Percentiles rank a stretch among this genome's conserved stretches.
These are phyloP conservation scores for Chrysocyon brachyurus DNA, from an alignment of 2,797 vertebrate genomes.

Conservation along the genomic window DNA sequence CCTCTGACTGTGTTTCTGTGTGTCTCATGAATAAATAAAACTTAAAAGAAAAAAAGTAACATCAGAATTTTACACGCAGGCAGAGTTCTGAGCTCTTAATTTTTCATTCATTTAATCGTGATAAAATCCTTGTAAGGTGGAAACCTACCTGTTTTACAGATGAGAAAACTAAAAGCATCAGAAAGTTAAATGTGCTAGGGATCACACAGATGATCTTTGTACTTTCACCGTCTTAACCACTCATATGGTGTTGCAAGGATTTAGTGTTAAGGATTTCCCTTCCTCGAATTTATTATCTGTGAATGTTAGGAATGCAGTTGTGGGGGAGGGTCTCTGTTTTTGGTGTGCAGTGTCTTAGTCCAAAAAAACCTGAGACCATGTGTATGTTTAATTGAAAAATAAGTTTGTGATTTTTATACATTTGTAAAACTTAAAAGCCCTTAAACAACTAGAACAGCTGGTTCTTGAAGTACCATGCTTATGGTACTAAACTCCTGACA, in stretches of 20 bases:
- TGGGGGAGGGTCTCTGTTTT: not conserved
- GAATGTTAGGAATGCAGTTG: not conserved
- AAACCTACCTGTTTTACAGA: not conserved
- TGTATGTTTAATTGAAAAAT: not conserved
- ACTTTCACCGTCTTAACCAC: not conserved
- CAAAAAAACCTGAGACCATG: not conserved
- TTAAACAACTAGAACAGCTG: not conserved
- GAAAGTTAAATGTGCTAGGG: not conserved
- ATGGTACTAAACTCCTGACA: not conserved
- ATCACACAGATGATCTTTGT: not conserved
- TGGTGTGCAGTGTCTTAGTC: not conserved
- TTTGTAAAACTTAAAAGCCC: not conserved
- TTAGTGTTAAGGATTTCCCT: slow-evolving; percentile 25
- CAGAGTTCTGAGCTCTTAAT: not conserved
- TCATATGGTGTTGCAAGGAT: not conserved
- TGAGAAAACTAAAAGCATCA: not conserved
- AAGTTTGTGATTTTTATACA: not conserved
- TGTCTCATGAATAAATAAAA: too few relatives aligned
- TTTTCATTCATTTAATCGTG: not conserved
- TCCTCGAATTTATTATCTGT: not conserved
- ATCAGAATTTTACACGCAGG: not conserved
- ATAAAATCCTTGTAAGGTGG: not conserved
- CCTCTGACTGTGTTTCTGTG: too few relatives aligned
- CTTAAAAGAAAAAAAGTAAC: too few relatives aligned
- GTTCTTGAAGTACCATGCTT: not conserved